phyloP scores from a whole-genome alignment of 2,113 vertebrate genomes.

The Lamprotornis superbus region DNA sequence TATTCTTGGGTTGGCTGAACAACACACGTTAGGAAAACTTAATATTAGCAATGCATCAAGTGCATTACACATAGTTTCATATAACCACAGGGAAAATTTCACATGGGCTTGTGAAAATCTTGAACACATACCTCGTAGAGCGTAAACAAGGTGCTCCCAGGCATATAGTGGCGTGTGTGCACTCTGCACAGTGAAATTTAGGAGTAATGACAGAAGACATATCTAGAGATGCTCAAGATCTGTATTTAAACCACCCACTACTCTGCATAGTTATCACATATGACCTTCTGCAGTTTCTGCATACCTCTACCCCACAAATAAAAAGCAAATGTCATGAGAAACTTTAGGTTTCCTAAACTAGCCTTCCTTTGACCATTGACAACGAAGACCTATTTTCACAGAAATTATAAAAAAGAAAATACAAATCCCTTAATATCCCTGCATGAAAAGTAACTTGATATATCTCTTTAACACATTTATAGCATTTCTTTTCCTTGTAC shows the following conservation, averaged over 20 bases:
- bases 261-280: neutral
- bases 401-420: neutral
- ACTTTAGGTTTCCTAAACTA: neutral
- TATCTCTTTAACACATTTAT: conserved; percentile 10
- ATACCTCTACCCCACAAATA: neutral
- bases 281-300: neutral
- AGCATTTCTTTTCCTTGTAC: conserved; percentile 28
- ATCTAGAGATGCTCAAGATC: neutral
- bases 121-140: neutral
- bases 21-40: neutral
- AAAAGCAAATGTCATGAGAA: neutral
- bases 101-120: neutral
- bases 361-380: neutral
- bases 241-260: neutral
- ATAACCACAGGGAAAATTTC: neutral
- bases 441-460: neutral
- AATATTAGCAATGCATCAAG: neutral
- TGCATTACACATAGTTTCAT: neutral
- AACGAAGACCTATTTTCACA: neutral
- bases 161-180: neutral
- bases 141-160: neutral
- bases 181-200: neutral
- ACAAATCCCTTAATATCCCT: neutral
- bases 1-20: neutral
- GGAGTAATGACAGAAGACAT: neutral